These are phyloP conservation scores for Dendrocopos noguchii DNA, from an alignment of 2,113 vertebrate species.

Conservation along the genomic window DNA sequence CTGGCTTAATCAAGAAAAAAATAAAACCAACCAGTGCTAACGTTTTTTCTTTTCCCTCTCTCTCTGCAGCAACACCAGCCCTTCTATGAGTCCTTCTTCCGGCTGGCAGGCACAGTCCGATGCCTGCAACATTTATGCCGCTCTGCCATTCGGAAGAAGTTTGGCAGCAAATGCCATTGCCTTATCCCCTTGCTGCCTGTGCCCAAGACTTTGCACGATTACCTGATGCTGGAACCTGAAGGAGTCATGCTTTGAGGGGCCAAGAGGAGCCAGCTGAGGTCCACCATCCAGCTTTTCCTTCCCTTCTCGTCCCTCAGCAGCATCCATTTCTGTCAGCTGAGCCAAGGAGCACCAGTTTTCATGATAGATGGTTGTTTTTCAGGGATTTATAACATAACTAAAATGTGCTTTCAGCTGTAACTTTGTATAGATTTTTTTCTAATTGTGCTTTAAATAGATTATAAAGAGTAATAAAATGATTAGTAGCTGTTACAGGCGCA, in stretches of 20 bases:
- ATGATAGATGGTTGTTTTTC: neutral
- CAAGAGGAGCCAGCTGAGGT: fast-evolving
- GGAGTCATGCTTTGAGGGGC: constrained; percentile 63
- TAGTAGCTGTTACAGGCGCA: neutral
- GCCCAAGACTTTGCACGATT: constrained; percentile 64
- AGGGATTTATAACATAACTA: neutral
- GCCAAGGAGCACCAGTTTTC: fast-evolving
- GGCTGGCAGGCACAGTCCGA: constrained; percentile 37
- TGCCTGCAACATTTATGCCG: constrained; percentile 77
- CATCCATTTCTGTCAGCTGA: neutral
- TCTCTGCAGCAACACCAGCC: constrained; percentile 67
- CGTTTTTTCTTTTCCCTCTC: neutral
- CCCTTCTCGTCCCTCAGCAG: fast-evolving
- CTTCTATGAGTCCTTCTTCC: constrained; percentile 76
- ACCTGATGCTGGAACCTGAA: constrained; percentile 77
- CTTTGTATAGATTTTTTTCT: neutral
- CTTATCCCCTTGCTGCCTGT: constrained; percentile 72
- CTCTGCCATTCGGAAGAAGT: constrained; percentile 23
- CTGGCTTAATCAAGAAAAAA: fast-evolving
- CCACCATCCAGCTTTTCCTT: neutral
- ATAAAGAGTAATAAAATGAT: constrained; percentile 9
- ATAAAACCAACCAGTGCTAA: fast-evolving
- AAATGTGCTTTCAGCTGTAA: neutral
- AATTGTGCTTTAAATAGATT: neutral
- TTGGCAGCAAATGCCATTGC: constrained; percentile 61